Evolutionary conservation across 2,888 invertebrate genomes (phyloP).

Genomic region (Drosophila helvetica): DNA sequence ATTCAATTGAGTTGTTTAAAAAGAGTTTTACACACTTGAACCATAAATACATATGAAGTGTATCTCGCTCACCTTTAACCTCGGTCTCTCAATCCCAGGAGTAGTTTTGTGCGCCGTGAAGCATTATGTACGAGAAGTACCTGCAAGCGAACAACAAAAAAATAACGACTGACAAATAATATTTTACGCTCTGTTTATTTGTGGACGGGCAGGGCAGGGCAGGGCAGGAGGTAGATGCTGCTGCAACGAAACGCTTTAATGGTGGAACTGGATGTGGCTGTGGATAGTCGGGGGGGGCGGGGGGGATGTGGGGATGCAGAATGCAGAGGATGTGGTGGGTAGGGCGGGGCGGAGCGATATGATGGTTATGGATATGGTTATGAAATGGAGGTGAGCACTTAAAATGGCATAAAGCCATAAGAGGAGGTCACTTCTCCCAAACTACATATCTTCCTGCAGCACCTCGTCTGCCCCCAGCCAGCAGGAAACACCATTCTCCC

Average conservation of each 20-base stretch:
- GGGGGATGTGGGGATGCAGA: not conserved
- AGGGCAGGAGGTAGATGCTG: not conserved
- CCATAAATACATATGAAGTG: slow-evolving; percentile 19
- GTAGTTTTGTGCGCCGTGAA: not conserved
- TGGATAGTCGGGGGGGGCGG: not conserved
- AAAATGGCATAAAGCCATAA: slow-evolving; percentile 66
- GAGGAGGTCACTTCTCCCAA: slow-evolving; percentile 14
- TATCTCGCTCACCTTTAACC: not conserved
- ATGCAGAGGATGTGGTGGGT: not conserved
- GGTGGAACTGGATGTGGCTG: slow-evolving; percentile 45
- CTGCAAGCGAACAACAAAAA: slow-evolving; percentile 19
- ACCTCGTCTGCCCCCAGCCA: slow-evolving; percentile 4
- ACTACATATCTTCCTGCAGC: slow-evolving; percentile 3
- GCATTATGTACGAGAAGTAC: slow-evolving; percentile 3
- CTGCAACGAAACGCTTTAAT: slow-evolving; percentile 50
- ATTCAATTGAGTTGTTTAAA: not conserved
- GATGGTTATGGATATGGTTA: slow-evolving; percentile 44
- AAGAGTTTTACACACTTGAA: not conserved
- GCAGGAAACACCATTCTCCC: slow-evolving; percentile 18
- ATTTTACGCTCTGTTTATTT: slow-evolving; percentile 73
- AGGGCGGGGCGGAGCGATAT: not conserved
- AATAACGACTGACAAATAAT: slow-evolving; percentile 55
- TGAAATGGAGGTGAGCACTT: slow-evolving; percentile 68
- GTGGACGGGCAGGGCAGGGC: slow-evolving; percentile 4
- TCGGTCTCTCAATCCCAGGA: not conserved